phyloP scores from a whole-genome alignment of 2,888 invertebrate genomes.

The Anthoptus insignis region DNA sequence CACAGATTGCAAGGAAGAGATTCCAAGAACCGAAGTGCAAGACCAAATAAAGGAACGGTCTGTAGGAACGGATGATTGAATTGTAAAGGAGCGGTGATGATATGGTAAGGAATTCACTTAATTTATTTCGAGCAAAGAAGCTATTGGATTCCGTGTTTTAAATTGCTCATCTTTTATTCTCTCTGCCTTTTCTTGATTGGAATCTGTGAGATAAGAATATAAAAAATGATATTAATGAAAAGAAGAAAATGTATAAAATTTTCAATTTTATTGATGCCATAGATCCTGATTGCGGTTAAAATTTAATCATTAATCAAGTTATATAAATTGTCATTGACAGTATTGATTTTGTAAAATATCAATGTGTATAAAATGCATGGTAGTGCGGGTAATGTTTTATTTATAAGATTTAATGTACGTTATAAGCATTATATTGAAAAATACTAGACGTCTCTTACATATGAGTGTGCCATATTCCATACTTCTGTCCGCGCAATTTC shows the following conservation, averaged over 20 bases:
- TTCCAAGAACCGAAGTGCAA: constrained; percentile 8
- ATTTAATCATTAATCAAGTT: too few species aligned
- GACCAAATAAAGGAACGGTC: constrained; percentile 30
- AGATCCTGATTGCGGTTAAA: too few species aligned
- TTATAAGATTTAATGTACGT: too few species aligned
- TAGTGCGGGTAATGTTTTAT: too few species aligned
- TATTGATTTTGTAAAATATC: too few species aligned
- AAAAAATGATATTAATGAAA: constrained; percentile 8
- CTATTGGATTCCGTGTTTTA: constrained; percentile 8
- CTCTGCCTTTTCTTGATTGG: constrained; percentile 8
- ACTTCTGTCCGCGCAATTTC: too few species aligned
- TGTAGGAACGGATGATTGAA: constrained; percentile 21
- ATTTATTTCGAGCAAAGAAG: constrained; percentile 9
- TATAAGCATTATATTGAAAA: too few species aligned
- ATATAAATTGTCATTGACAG: too few species aligned
- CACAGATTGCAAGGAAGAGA: constrained; percentile 12
- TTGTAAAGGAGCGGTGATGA: constrained; percentile 18
- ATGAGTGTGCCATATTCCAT: too few species aligned
- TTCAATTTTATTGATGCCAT: too few species aligned
- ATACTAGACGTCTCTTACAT: too few species aligned
- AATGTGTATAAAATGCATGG: too few species aligned
- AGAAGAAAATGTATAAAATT: background rate
- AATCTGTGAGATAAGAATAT: background rate
- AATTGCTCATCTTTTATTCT: constrained; percentile 5
- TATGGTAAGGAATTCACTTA: constrained; percentile 33